Percentiles rank a stretch among this genome's conserved stretches.
phyloP scores from a whole-genome alignment of 2,797 vertebrate genomes.

The Sitta carolinensis region DNA sequence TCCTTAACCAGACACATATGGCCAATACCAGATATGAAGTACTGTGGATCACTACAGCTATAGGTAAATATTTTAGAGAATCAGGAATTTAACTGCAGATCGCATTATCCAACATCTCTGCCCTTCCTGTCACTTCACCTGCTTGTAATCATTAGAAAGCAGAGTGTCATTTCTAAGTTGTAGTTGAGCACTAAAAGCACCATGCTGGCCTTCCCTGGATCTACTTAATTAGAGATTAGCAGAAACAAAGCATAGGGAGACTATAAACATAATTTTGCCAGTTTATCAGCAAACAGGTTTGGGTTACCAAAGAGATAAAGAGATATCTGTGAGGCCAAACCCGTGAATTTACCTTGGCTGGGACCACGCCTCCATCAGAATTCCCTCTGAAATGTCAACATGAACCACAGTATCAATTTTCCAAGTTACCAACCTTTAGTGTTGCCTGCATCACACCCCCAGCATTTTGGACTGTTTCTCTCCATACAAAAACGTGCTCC shows the following conservation, averaged over 20 bases:
- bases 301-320: background rate
- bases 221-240: constrained; percentile 30
- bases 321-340: background rate
- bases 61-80: background rate
- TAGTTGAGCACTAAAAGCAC: background rate
- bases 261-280: background rate
- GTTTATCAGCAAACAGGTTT: background rate
- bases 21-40: background rate
- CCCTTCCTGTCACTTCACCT: constrained; percentile 13
- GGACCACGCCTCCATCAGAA: background rate
- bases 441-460: background rate
- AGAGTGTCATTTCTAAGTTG: constrained; percentile 4
- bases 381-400: constrained; percentile 49
- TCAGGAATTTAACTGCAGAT: background rate
- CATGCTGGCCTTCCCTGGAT: background rate
- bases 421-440: constrained; percentile 46
- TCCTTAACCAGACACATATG: background rate
- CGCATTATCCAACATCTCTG: background rate
- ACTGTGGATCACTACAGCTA: background rate
- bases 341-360: rapidly evolving
- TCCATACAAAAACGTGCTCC: background rate
- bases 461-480: constrained; percentile 1
- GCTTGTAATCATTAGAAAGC: background rate
- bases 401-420: constrained; percentile 35
- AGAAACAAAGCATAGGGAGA: constrained; percentile 9